Evolutionary conservation across 2,113 vertebrate species (phyloP).

Genomic region (Dinomys branickii): DNA sequence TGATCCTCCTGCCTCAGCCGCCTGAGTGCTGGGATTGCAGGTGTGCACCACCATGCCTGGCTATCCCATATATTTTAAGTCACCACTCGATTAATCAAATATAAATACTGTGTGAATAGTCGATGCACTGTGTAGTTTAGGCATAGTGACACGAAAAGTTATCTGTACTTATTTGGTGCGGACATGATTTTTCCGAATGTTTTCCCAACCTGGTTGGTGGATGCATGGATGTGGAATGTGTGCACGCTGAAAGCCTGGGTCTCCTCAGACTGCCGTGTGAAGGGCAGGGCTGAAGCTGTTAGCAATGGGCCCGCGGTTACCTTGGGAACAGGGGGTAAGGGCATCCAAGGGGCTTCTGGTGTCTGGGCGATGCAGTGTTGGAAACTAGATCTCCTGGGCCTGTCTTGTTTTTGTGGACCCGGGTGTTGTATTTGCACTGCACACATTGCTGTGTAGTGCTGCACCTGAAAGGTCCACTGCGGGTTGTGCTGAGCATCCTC

Average conservation of each 20-base stretch:
- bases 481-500: accelerated
- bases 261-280: not conserved
- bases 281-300: not conserved
- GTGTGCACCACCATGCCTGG: not conserved
- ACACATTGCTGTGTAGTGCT: accelerated
- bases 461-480: accelerated
- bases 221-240: not conserved
- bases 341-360: accelerated
- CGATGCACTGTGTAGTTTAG: too few relatives aligned
- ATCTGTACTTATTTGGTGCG: too few relatives aligned
- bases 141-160: not conserved
- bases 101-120: not conserved
- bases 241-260: accelerated
- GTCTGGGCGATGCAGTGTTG: not conserved
- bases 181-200: not conserved
- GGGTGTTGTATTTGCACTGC: too few relatives aligned
- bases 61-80: not conserved
- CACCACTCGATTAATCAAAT: not conserved
- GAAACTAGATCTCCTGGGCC: not conserved
- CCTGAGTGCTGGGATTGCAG: not conserved
- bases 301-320: not conserved
- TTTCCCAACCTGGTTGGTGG: not conserved
- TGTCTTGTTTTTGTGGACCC: not conserved
- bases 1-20: not conserved
- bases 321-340: accelerated